Evolutionary conservation across 2,797 vertebrate species (phyloP).

Genomic region (Mionectes olivaceus): DNA sequence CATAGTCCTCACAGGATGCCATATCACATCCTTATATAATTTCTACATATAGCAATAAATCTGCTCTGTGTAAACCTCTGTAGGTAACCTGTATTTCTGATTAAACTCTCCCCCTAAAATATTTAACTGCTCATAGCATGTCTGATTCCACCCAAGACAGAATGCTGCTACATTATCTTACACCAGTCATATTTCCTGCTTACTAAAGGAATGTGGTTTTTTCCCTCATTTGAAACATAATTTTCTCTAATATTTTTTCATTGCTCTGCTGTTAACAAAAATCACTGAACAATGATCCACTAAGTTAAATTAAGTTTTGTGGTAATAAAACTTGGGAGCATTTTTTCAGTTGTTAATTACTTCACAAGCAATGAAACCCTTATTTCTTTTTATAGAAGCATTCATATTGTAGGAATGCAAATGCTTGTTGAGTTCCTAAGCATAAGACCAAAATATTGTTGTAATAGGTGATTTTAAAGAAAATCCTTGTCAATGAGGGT

Average conservation of each 20-base stretch:
- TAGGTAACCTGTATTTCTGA: neutral
- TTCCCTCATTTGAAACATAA: neutral
- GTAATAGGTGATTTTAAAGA: neutral
- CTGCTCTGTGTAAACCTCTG: neutral
- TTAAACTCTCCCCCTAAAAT: neutral
- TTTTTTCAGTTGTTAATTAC: neutral
- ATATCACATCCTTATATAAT: neutral
- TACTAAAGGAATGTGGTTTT: fast-evolving
- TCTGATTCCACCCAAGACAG: neutral
- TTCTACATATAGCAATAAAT: neutral
- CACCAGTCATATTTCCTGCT: fast-evolving
- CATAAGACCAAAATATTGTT: neutral
- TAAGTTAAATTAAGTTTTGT: neutral
- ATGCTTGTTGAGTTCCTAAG: neutral
- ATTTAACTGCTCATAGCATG: neutral
- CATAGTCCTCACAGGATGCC: neutral
- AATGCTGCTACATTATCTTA: neutral
- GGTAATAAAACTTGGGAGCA: neutral
- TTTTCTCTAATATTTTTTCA: neutral
- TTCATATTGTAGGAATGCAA: too few relatives aligned
- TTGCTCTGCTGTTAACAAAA: neutral
- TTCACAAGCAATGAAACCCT: neutral
- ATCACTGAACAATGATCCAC: neutral
- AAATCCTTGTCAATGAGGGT: neutral
- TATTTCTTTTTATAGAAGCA: neutral